These are phyloP conservation scores for Catocala nupta DNA, from an alignment of 2,888 invertebrate genomes.

Conservation along the genomic window DNA sequence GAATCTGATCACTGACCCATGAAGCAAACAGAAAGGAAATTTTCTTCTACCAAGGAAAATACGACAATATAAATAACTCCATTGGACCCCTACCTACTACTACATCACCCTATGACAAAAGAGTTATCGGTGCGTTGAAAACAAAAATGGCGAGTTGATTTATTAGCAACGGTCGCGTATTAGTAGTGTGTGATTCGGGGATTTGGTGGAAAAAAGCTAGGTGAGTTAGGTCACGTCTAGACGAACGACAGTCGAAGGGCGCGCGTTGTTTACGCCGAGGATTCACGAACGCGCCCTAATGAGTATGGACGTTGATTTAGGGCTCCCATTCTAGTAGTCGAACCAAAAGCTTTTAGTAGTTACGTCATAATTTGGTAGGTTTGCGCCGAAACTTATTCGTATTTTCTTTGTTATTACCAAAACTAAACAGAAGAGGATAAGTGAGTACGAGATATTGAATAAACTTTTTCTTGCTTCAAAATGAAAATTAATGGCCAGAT, in stretches of 20 bases:
- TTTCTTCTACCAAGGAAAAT: constrained; percentile 85
- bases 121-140: constrained; percentile 88
- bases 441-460: constrained; percentile 32
- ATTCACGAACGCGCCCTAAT: constrained; percentile 61
- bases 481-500: constrained; percentile 45
- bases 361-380: constrained; percentile 64
- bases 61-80: constrained; percentile 87
- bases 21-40: constrained; percentile 86
- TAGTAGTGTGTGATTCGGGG: constrained; percentile 71
- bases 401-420: constrained; percentile 36
- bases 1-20: constrained; percentile 86
- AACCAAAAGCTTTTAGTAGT: constrained; percentile 66
- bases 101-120: constrained; percentile 87
- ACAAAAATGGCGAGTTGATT: constrained; percentile 87
- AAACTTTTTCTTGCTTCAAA: constrained; percentile 39
- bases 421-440: constrained; percentile 37
- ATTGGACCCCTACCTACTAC: constrained; percentile 81
- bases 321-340: constrained; percentile 47
- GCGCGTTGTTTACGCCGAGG: constrained; percentile 60
- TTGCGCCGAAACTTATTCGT: constrained; percentile 51
- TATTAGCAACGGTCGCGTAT: constrained; percentile 73
- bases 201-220: constrained; percentile 55
- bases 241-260: constrained; percentile 65
- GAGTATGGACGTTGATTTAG: constrained; percentile 69
- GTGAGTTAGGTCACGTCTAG: constrained; percentile 64